phyloP scores from a whole-genome alignment of 2,113 vertebrate species.

The Ochotona curzoniae region DNA sequence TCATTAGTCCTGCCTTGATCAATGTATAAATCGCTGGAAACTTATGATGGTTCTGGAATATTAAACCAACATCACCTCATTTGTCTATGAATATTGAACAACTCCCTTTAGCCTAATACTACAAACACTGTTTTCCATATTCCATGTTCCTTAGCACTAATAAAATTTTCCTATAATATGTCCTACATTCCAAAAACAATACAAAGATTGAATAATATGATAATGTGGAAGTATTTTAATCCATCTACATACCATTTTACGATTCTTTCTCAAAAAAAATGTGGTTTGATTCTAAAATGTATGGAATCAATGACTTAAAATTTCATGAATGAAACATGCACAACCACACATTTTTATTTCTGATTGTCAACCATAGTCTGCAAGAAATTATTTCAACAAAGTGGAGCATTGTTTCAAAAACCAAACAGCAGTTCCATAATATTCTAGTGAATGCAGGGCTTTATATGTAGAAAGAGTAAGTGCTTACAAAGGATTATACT shows the following conservation, averaged over 20 bases:
- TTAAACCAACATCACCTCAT: background rate
- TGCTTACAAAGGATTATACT: background rate
- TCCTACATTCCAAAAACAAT: background rate
- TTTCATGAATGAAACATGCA: background rate
- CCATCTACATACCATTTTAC: background rate
- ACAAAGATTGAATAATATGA: background rate
- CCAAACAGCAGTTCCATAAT: background rate
- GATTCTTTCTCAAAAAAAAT: slow-evolving; percentile 2
- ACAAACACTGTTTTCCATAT: background rate
- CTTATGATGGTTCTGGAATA: slow-evolving; percentile 41
- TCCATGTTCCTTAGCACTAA: background rate
- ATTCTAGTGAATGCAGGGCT: background rate
- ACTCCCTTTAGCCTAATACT: background rate
- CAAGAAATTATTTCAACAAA: background rate
- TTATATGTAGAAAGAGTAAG: background rate
- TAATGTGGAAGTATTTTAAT: background rate
- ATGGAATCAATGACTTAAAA: background rate
- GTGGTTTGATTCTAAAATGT: background rate
- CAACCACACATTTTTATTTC: background rate
- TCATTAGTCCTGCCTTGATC: background rate
- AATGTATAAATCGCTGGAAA: slow-evolving; percentile 14
- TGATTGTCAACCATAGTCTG: background rate
- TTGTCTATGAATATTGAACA: background rate
- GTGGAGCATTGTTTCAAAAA: background rate
- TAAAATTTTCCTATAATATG: background rate